phyloP scores from a whole-genome alignment of 2,113 vertebrate species.

The Fulica atra region DNA sequence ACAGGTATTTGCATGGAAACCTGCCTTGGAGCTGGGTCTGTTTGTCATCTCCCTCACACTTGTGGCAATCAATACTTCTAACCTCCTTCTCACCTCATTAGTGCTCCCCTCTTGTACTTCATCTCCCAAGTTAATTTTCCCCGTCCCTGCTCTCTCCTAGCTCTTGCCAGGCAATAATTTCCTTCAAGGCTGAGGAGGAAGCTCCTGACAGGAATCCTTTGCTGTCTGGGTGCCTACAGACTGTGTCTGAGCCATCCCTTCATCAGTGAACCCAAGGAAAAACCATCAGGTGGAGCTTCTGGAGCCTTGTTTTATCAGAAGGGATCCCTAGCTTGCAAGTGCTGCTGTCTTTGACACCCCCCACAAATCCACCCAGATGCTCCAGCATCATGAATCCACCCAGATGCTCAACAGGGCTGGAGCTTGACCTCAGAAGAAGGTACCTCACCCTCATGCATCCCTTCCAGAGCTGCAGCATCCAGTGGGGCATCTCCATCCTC shows the following conservation, averaged over 20 bases:
- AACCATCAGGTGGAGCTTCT: neutral
- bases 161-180: neutral
- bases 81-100: neutral
- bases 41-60: neutral
- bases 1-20: neutral
- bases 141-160: neutral
- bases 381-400: neutral
- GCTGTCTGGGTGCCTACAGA: neutral
- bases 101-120: neutral
- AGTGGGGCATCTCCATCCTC: neutral
- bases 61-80: neutral
- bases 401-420: neutral
- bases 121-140: neutral
- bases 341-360: neutral
- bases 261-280: neutral
- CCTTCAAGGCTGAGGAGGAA: neutral
- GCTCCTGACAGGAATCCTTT: neutral
- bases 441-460: neutral
- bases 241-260: neutral
- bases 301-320: neutral
- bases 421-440: neutral
- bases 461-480: neutral
- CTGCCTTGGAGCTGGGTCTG: neutral
- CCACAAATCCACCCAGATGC: neutral
- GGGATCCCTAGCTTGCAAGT: neutral